Evolutionary conservation across 1,140 invertebrate species (phyloP).

Genomic region (Scaptomyza hsui): DNA sequence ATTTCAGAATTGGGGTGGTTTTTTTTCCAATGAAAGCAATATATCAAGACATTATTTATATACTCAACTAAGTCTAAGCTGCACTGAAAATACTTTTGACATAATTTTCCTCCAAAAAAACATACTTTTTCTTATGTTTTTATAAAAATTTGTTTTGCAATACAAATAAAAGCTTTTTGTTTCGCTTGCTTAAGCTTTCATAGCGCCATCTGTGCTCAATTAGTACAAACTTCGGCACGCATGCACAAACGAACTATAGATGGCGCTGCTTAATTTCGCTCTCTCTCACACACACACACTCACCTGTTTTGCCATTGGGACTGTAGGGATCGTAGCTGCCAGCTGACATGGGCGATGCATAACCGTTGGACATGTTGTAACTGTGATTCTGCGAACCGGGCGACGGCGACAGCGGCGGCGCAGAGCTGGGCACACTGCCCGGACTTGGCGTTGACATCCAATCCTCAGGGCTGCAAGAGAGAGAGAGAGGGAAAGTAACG

Average conservation of each 20-base stretch:
- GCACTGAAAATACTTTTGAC: no score
- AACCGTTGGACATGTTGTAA: slow-evolving; percentile 89
- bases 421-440: slow-evolving; percentile 86
- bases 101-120: no score
- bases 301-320: slow-evolving; percentile 93
- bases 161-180: neutral
- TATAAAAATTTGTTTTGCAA: no score
- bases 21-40: no score
- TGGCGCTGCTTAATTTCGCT: slow-evolving; percentile 13
- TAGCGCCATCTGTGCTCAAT: slow-evolving; percentile 33
- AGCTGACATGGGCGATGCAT: slow-evolving; percentile 92
- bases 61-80: no score
- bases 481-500: neutral
- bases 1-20: no score
- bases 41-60: no score
- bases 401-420: slow-evolving; percentile 87
- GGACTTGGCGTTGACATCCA: slow-evolving; percentile 87
- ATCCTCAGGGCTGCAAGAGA: slow-evolving; percentile 85
- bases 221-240: neutral
- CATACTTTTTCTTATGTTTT: no score
- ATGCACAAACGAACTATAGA: slow-evolving; percentile 16
- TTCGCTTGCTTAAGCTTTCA: neutral
- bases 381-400: slow-evolving; percentile 86
- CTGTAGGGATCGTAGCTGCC: slow-evolving; percentile 94
- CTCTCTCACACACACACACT: slow-evolving; percentile 85